Evolutionary conservation across 2,888 invertebrate genomes (phyloP).

Genomic region (Meloe dianella): DNA sequence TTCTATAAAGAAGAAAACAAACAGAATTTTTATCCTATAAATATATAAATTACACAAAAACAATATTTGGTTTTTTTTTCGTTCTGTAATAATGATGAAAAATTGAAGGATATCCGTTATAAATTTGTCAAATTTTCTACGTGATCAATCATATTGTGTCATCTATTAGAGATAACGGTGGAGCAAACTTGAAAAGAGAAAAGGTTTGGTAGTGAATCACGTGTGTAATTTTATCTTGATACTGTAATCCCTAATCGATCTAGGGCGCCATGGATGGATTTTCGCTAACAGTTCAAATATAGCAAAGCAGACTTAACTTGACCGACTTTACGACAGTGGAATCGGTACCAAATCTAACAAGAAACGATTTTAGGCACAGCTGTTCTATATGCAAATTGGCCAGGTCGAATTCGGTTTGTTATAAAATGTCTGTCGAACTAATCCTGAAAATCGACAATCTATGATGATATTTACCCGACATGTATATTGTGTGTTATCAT

Average conservation of each 20-base stretch:
- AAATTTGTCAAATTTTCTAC: slow-evolving; percentile 2
- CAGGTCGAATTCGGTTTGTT: neutral
- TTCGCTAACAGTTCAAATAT: too few species aligned
- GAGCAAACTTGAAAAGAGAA: neutral
- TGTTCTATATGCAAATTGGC: too few species aligned
- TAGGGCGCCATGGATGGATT: too few species aligned
- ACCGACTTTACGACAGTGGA: too few species aligned
- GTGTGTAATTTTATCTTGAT: neutral
- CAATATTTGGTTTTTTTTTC: neutral
- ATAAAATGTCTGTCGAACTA: neutral
- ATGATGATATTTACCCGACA: neutral
- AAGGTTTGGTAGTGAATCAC: neutral
- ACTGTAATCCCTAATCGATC: too few species aligned
- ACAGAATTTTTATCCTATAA: neutral
- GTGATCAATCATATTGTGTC: slow-evolving; percentile 11
- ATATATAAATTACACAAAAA: neutral
- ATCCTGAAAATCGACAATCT: neutral
- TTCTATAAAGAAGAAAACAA: neutral
- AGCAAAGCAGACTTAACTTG: too few species aligned
- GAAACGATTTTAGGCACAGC: too few species aligned
- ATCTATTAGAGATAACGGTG: neutral
- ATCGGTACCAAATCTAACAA: too few species aligned
- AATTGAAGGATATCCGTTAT: slow-evolving; percentile 3
- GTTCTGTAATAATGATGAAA: neutral
- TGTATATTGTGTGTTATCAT: neutral